Evolutionary conservation across 1,140 invertebrate genomes (phyloP), one percentile per base, ranked within the genome.

Genomic region (Lepidostoma basale): DNA sequence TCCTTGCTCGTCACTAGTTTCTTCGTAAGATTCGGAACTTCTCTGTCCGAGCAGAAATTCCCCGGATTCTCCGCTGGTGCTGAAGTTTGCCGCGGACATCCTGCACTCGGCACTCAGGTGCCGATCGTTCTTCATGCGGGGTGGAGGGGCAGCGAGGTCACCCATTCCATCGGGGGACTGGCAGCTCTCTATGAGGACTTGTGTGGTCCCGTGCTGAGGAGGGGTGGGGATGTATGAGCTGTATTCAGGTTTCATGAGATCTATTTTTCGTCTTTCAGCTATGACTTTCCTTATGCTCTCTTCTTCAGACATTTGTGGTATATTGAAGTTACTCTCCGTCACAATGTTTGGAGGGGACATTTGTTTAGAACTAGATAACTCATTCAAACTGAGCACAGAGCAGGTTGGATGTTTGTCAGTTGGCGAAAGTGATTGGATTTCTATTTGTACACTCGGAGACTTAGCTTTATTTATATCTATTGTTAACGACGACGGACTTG

Each of bases 221-320:
- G 70, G 49, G 14, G 47, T 9, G n/a, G 62, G n/a, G 8, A 60
- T 40, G 33, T 54, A 72, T 49, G 56, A 26, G n/a, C 56, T 60
- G 44, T 60, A 69, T 40, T 81, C 80, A 1, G 80, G 78, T 68
- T 76, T 77, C 20, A 75, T 68, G 22, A 76, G 59, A 28, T 83
- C 82, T 22, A 82, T 80, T 72, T 81, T 81, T 67, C 82, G 71
- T 67, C 82, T 77, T 70, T 83, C 81, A 2, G 81, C 81, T 75
- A 82, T 83, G 4, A 82, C 80, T 72, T 81, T 82, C 64, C 80
- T 75, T 72, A 82, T 81, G 49, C 78, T 81, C 58, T 83, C 81
- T 72, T 81, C 79, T 68, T 82, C 81, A 16, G 71, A 40, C 18
- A 72, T 58, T 47, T 56, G 62, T 12, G 58, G 62, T 10, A 44